Evolutionary conservation across 2,113 vertebrate species (phyloP).

Genomic region (Corythoichthys haematopterus): DNA sequence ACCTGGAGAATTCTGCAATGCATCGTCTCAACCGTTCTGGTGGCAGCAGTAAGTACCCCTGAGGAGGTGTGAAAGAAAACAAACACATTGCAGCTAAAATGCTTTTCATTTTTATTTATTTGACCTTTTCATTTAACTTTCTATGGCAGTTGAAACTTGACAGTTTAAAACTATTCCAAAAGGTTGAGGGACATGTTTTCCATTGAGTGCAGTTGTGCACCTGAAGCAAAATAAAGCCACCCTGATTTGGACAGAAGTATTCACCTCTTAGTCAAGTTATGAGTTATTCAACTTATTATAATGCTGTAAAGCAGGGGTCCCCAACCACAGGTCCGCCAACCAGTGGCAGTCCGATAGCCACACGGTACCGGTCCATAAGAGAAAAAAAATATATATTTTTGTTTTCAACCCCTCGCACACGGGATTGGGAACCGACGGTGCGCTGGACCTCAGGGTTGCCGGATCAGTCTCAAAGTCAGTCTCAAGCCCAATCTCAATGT

Average conservation of each 20-base stretch:
- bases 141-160: neutral
- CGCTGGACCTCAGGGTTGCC: too few relatives aligned
- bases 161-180: neutral
- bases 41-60: constrained; percentile 79
- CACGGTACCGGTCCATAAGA: too few relatives aligned
- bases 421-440: too few relatives aligned
- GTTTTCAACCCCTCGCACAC: too few relatives aligned
- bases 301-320: neutral
- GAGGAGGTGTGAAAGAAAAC: neutral
- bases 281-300: neutral
- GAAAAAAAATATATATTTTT: too few relatives aligned
- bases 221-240: neutral
- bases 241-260: neutral
- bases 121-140: constrained; percentile 3
- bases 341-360: too few relatives aligned
- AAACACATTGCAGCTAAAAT: neutral
- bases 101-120: neutral
- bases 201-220: neutral
- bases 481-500: too few relatives aligned
- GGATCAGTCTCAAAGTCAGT: too few relatives aligned
- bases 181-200: constrained; percentile 8
- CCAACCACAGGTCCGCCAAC: too few relatives aligned
- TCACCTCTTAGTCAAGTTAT: neutral
- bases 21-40: constrained; percentile 72
- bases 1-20: constrained; percentile 75